Conservation (phyloP, 2,797 vertebrate species). For the Takifugu rubripes region DNA sequence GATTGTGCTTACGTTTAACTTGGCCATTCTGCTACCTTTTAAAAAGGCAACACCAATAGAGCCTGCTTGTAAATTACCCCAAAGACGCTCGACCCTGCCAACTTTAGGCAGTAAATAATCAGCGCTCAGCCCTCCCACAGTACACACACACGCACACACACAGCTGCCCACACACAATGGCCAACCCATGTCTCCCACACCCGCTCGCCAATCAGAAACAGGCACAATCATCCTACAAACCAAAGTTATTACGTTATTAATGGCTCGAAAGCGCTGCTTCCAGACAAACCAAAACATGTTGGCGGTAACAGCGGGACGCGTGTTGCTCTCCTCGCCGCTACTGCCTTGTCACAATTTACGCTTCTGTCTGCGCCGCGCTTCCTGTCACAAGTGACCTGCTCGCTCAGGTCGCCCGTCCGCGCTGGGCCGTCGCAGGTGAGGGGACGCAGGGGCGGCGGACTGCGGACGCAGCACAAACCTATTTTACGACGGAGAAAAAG, state of each 20-base stretch:
- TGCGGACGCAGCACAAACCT: conserved; percentile 6
- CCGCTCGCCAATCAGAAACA: conserved; percentile 61
- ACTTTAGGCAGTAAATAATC: conserved; percentile 75
- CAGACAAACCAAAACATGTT: conserved; percentile 60
- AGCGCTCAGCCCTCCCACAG: conserved; percentile 30
- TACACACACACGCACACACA: conserved; percentile 32
- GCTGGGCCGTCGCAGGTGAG: conserved; percentile 29
- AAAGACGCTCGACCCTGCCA: conserved; percentile 70
- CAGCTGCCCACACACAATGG: conserved; percentile 43
- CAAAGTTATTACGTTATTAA: conserved; percentile 69
- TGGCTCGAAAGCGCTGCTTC: conserved; percentile 51
- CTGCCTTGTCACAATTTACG: conserved; percentile 20
- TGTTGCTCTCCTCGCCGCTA: conserved; percentile 40
- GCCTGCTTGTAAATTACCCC: conserved; percentile 72
- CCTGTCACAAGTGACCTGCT: no score
- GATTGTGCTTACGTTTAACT: conserved; percentile 66
- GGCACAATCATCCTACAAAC: conserved; percentile 56
- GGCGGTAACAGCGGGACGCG: conserved; percentile 44
- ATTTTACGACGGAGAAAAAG: conserved; percentile 27
- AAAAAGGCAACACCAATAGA: conserved; percentile 74
- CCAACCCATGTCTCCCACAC: conserved; percentile 54
- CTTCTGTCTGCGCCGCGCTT: no score
- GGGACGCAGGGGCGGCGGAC: conserved; percentile 15
- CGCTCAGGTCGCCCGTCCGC: neutral
- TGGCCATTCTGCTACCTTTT: conserved; percentile 71